Evolutionary conservation across 2,113 vertebrate genomes (phyloP), one percentile per base, ranked within the genome.

Genomic region (Megaceryle maxima): DNA sequence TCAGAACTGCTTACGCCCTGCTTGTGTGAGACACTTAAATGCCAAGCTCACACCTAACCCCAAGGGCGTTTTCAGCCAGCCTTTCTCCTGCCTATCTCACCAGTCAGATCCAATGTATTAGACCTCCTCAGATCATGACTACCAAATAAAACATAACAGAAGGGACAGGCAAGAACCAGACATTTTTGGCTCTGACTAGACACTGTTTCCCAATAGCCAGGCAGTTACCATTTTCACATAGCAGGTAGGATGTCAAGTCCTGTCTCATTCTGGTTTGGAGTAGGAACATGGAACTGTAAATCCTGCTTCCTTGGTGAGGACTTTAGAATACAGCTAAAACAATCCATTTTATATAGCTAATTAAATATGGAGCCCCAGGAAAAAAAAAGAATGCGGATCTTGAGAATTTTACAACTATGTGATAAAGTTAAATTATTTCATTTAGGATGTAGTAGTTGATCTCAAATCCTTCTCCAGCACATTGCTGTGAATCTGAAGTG

Each of bases 1-100:
- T 95, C 91, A 95, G 94, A 83, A 97, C 95, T 73, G 41, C 66
- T 59, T 84, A 41, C 5, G 2, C 89, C 89, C 75, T 90, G 78
- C 62, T 91, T 84, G 24, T 82, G n/a, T 1, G 6, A 96, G 91
- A 75, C 9, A 1, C 75, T 78, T 35, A 68, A 80, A 92, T 81
- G 83, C 56, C 73, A 87, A 57, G 33, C 39, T 87, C 93, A 84
- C 89, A 41, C 90, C 93, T 69, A 85, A 53, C 81, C 95, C 81
- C 41, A 9, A 46, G 43, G 94, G 84, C 67, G 21, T 94, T 96
- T 94, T 94, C 87, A 91, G 53, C 77, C 75, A 89, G 70, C 44
- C 35, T 83, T 91, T 94, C 77, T 91, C 44, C 41, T 92, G 48
- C 70, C 78, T 91, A 62, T 95, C 67, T 91, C 82, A 83, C 50